Conservation (phyloP, 1,140 invertebrate genomes). For the Pogonomyrmex californicus region DNA sequence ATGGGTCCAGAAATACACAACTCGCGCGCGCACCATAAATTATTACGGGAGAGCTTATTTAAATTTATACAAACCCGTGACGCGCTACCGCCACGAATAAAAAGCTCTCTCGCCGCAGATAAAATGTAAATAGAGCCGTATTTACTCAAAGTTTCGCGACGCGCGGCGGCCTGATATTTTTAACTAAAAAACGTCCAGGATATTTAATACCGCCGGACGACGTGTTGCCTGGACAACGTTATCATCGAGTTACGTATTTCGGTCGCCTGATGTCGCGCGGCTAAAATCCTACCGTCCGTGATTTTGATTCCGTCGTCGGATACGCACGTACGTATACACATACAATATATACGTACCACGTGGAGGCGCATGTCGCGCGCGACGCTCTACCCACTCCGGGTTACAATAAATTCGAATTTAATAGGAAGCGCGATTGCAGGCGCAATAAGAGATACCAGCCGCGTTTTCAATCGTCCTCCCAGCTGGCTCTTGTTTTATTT, state of each 20-base stretch:
- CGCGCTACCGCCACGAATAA: conserved; percentile 20
- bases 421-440: conserved; percentile 19
- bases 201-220: conserved; percentile 36
- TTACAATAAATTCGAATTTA: conserved; percentile 60
- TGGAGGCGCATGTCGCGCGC: not conserved
- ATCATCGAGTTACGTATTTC: not conserved
- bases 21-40: conserved; percentile 27
- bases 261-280: not conserved
- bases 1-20: conserved; percentile 33
- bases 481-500: conserved; percentile 33
- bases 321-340: no score
- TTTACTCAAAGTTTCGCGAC: conserved; percentile 40
- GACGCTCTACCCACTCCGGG: conserved; percentile 1
- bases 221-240: not conserved
- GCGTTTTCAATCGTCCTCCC: conserved; percentile 48
- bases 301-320: conserved; percentile 19
- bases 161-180: conserved; percentile 16
- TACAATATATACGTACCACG: no score
- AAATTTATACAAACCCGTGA: conserved; percentile 49
- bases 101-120: conserved; percentile 52
- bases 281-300: not conserved
- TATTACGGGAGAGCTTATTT: conserved; percentile 49
- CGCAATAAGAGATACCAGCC: conserved; percentile 41
- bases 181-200: conserved; percentile 25
- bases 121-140: conserved; percentile 60